phyloP scores from a whole-genome alignment of 2,797 vertebrate genomes.

The Chiroxiphia lanceolata region DNA sequence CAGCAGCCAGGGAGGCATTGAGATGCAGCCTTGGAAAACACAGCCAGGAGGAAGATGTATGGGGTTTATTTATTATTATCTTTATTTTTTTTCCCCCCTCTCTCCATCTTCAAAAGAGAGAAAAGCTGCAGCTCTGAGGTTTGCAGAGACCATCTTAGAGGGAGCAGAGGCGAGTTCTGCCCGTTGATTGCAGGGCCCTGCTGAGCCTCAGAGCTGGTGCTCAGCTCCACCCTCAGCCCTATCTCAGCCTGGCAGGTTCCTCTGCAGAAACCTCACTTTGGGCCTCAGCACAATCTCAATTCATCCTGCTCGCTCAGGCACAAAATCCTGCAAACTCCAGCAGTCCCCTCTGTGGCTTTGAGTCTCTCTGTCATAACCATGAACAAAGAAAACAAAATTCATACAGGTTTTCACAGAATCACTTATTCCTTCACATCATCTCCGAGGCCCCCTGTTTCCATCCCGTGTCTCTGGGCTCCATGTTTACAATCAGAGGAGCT shows the following conservation, averaged over 20 bases:
- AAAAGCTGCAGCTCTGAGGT: not conserved
- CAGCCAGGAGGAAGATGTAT: not conserved
- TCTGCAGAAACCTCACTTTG: not conserved
- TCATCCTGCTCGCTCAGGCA: slow-evolving; percentile 1
- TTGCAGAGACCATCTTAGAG: not conserved
- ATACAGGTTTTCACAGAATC: not conserved
- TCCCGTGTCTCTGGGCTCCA: not conserved
- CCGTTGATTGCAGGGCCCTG: rapidly evolving
- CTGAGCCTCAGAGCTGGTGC: not conserved
- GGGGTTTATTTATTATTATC: not conserved
- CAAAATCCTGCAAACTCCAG: not conserved
- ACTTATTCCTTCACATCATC: not conserved
- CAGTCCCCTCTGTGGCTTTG: not conserved
- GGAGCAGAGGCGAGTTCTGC: not conserved
- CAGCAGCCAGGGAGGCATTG: not conserved
- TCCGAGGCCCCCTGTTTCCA: not conserved
- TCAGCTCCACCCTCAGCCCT: not conserved
- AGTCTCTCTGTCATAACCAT: not conserved
- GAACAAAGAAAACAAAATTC: not conserved
- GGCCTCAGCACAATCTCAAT: not conserved
- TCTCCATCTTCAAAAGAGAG: not conserved
- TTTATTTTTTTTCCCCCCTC: not conserved
- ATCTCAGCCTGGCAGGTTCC: not conserved
- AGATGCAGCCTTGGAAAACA: slow-evolving; percentile 4
- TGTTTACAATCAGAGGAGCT: not conserved